These are phyloP conservation scores for Dimorphilus gyrociliatus DNA, from an alignment of 2,888 invertebrate genomes.

Conservation along the genomic window DNA sequence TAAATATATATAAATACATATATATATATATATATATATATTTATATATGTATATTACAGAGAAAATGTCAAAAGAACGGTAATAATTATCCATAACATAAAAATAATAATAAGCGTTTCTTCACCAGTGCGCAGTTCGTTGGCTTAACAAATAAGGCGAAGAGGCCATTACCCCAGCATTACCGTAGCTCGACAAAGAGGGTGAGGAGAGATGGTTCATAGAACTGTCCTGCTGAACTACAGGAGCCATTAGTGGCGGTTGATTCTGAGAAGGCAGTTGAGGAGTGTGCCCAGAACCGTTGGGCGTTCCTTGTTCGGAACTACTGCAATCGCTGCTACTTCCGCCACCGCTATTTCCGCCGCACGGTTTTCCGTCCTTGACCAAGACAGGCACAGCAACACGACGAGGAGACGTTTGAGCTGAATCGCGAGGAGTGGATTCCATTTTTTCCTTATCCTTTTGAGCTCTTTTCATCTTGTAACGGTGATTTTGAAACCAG, in stretches of 20 bases:
- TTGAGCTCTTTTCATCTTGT: slow-evolving; percentile 28
- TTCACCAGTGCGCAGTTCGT: too few species aligned
- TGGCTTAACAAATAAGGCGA: too few species aligned
- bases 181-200: too few species aligned
- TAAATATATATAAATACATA: slow-evolving; percentile 4
- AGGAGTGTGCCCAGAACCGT: neutral
- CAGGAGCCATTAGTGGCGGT: too few species aligned
- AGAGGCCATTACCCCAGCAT: too few species aligned
- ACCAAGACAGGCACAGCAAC: slow-evolving; percentile 39
- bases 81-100: too few species aligned
- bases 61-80: neutral
- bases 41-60: slow-evolving; percentile 3
- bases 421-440: slow-evolving; percentile 4
- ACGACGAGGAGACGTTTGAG: slow-evolving; percentile 22
- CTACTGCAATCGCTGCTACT: slow-evolving; percentile 9
- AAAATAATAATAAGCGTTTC: too few species aligned
- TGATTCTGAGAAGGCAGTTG: too few species aligned
- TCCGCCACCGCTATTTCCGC: slow-evolving; percentile 21
- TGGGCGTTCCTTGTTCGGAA: slow-evolving; percentile 6
- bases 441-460: slow-evolving; percentile 32
- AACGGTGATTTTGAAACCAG: slow-evolving; percentile 35
- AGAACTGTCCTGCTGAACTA: too few species aligned
- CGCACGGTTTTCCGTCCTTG: slow-evolving; percentile 42
- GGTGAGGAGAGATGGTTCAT: too few species aligned
- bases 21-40: slow-evolving; percentile 4